Percentiles rank a stretch among this genome's conserved stretches.
These are phyloP conservation scores for Ptilonorhynchus violaceus DNA, from an alignment of 2,113 vertebrate species.

Conservation along the genomic window DNA sequence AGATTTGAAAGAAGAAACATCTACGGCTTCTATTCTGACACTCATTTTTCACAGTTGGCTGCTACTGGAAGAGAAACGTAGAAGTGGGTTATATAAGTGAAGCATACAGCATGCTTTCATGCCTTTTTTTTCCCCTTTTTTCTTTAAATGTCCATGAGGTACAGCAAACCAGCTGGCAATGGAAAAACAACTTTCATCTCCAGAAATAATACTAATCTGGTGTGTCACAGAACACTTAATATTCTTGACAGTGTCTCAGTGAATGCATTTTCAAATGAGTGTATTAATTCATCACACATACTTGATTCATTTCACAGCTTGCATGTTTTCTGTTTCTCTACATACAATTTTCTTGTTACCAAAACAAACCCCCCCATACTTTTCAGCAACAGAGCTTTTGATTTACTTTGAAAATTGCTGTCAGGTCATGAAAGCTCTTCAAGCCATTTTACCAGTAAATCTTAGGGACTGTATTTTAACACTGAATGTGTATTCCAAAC, in stretches of 20 bases:
- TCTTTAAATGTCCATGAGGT: background rate
- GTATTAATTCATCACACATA: background rate
- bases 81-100: background rate
- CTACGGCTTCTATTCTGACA: background rate
- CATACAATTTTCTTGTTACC: background rate
- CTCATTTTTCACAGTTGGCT: background rate
- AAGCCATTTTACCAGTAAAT: background rate
- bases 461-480: background rate
- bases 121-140: background rate
- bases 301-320: background rate
- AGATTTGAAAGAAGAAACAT: background rate
- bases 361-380: background rate
- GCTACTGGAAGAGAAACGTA: background rate
- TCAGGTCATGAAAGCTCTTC: background rate
- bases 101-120: background rate
- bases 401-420: background rate
- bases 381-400: background rate
- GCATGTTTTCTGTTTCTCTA: background rate
- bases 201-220: background rate
- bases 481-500: background rate
- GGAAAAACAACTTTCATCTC: background rate
- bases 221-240: background rate
- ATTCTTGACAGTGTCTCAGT: background rate
- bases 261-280: background rate
- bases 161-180: background rate